A percentile compares a stretch with the other conserved stretches of the same genome.
Conservation (phyloP, 2,888 invertebrate genomes). For the Epinotia ramella region DNA sequence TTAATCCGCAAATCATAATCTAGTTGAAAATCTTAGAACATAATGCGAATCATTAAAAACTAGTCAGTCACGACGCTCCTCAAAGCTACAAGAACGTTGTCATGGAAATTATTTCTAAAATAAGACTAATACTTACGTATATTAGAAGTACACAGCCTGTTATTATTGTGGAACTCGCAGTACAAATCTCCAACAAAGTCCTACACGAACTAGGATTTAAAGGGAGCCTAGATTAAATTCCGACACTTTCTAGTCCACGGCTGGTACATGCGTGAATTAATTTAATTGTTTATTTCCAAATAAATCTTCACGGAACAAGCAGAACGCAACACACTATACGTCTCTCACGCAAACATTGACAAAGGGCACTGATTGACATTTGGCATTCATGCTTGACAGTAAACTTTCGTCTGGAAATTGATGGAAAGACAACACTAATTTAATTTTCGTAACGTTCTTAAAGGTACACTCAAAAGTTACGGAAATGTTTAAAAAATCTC, state of each 20-base stretch:
- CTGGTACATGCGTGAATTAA: constrained; percentile 20
- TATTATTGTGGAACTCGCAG: constrained; percentile 34
- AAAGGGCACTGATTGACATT: constrained; percentile 30
- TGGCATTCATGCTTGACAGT: constrained; percentile 16
- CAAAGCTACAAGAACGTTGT: constrained; percentile 7
- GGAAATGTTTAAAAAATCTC: background rate
- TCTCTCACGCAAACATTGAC: constrained; percentile 5
- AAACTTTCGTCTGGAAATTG: constrained; percentile 29
- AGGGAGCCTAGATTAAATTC: background rate
- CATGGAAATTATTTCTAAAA: constrained; percentile 23
- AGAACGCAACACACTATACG: background rate
- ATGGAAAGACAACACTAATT: background rate
- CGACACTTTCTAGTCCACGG: constrained; percentile 12
- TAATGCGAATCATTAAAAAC: constrained; percentile 1
- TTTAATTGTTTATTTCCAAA: constrained; percentile 41
- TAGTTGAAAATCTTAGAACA: background rate
- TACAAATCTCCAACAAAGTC: constrained; percentile 16
- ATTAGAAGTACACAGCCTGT: constrained; percentile 29
- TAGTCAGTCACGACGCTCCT: background rate
- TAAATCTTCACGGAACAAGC: constrained; percentile 34
- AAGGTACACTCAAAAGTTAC: background rate
- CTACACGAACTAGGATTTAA: constrained; percentile 6
- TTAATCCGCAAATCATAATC: background rate
- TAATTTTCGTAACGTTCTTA: background rate
- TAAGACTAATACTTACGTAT: constrained; percentile 34